phyloP scores from a whole-genome alignment of 2,113 vertebrate genomes.

The Myrmecophaga tridactyla region DNA sequence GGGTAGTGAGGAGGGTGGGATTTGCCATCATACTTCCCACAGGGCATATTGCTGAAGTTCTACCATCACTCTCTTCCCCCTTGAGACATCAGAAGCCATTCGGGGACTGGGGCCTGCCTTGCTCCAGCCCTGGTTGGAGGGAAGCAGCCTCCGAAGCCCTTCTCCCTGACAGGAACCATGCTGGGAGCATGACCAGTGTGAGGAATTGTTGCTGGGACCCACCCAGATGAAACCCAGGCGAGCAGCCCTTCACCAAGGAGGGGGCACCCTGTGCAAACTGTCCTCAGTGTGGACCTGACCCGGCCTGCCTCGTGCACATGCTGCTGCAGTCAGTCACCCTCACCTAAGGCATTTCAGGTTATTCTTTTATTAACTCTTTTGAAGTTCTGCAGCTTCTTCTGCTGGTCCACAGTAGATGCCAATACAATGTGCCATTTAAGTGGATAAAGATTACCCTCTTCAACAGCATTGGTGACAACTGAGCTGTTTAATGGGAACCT shows the following conservation, averaged over 20 bases:
- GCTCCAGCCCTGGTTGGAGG: background rate
- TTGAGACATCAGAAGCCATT: background rate
- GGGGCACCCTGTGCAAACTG: background rate
- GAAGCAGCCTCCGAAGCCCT: too few relatives aligned
- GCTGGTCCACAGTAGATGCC: too few relatives aligned
- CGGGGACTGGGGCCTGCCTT: background rate
- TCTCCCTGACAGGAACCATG: background rate
- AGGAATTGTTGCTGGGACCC: background rate
- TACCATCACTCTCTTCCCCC: background rate
- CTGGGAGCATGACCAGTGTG: background rate
- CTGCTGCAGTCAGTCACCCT: background rate
- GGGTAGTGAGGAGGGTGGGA: background rate
- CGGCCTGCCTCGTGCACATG: accelerated
- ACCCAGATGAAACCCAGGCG: background rate
- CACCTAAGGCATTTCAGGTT: too few relatives aligned
- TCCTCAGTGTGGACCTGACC: accelerated
- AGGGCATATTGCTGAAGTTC: background rate
- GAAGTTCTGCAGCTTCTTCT: background rate
- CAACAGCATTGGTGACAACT: accelerated
- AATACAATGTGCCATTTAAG: background rate
- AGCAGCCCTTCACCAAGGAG: too few relatives aligned
- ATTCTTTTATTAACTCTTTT: background rate
- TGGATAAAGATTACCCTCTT: too few relatives aligned
- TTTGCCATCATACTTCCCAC: background rate
- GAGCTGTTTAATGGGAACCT: background rate